These are phyloP conservation scores for Tychaedon coryphoeus DNA, from an alignment of 2,113 vertebrate species.

Conservation along the genomic window DNA sequence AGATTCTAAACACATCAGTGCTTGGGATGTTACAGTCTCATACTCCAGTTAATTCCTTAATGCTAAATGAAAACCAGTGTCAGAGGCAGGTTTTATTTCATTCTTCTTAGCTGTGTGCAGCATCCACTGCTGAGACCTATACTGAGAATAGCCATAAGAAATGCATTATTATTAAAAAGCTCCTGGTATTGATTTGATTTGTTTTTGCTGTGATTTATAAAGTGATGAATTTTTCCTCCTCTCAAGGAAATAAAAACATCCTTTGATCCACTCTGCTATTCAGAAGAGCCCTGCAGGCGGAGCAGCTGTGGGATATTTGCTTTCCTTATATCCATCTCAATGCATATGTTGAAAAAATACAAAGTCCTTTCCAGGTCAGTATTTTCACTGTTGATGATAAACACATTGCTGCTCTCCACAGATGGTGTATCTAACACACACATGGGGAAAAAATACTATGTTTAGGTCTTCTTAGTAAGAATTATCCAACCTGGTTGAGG, in stretches of 20 bases:
- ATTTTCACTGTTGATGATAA: slow-evolving; percentile 48
- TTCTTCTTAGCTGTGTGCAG: not conserved
- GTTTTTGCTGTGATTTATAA: slow-evolving; percentile 47
- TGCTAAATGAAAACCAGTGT: not conserved
- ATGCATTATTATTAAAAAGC: slow-evolving; percentile 33
- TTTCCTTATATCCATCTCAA: slow-evolving; percentile 31
- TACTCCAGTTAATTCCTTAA: not conserved
- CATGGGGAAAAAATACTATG: not conserved
- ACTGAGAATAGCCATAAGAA: not conserved
- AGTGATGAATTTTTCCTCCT: slow-evolving; percentile 52
- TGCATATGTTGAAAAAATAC: not conserved
- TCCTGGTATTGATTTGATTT: slow-evolving; percentile 48
- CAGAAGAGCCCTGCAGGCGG: slow-evolving; percentile 42
- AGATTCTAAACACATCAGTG: not conserved
- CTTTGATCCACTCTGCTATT: slow-evolving; percentile 47
- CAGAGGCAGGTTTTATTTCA: not conserved
- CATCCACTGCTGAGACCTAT: not conserved
- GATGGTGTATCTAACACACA: slow-evolving; percentile 2
- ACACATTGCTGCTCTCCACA: slow-evolving; percentile 29
- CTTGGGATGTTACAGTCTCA: not conserved
- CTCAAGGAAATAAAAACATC: slow-evolving; percentile 49
- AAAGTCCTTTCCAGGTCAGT: slow-evolving; percentile 11
- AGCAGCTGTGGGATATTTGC: slow-evolving; percentile 47
- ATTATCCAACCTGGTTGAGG: not conserved
- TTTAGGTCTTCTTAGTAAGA: not conserved